phyloP scores from a whole-genome alignment of 1,140 invertebrate genomes.

The Aricia agestis region DNA sequence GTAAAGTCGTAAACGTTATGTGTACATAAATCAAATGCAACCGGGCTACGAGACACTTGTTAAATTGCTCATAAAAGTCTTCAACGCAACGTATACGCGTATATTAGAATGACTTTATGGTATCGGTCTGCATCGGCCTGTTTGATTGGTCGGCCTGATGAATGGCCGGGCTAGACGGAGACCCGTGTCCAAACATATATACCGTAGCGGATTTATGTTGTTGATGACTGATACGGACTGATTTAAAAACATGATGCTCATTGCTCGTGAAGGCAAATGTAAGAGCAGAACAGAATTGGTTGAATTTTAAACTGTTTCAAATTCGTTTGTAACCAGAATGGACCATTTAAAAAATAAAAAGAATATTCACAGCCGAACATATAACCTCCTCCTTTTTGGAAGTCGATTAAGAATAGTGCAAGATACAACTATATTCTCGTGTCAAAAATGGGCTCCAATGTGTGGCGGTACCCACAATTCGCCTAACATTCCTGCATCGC shows the following conservation, averaged over 20 bases:
- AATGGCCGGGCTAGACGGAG: not conserved
- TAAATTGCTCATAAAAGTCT: slow-evolving; percentile 70
- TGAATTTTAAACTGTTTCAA: too few relatives aligned
- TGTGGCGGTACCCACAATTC: too few relatives aligned
- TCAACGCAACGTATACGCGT: slow-evolving; percentile 56
- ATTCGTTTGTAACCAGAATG: too few relatives aligned
- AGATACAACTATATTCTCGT: too few relatives aligned
- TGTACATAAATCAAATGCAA: slow-evolving; percentile 61
- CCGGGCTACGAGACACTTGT: slow-evolving; percentile 61
- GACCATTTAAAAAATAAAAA: too few relatives aligned
- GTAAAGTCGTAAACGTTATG: slow-evolving; percentile 62
- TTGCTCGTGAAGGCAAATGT: too few relatives aligned
- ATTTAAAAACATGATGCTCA: not conserved
- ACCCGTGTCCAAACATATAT: not conserved
- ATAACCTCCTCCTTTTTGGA: too few relatives aligned
- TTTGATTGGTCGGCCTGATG: slow-evolving; percentile 37
- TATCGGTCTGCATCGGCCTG: slow-evolving; percentile 37
- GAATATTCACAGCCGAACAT: too few relatives aligned
- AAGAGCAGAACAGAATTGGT: too few relatives aligned
- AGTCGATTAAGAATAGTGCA: too few relatives aligned
- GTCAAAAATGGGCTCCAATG: too few relatives aligned
- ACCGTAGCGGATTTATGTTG: not conserved
- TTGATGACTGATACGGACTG: not conserved
- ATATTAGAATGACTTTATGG: slow-evolving; percentile 61
- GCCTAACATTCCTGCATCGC: too few relatives aligned